Evolutionary conservation across 1,140 invertebrate species (phyloP).

Genomic region (Meloidogyne exigua): DNA sequence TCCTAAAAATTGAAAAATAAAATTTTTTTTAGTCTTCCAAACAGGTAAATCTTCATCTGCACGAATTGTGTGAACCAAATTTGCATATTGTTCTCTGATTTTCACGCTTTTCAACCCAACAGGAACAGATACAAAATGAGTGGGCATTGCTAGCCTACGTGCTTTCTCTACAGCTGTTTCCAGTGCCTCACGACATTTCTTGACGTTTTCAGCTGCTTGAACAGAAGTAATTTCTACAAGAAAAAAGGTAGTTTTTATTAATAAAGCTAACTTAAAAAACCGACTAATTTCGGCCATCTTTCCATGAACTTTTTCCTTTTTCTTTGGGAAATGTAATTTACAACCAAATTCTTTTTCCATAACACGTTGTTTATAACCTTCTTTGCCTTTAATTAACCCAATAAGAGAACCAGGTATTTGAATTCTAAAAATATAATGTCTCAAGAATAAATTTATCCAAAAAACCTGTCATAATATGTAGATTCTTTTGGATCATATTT

Average conservation of each 20-base stretch:
- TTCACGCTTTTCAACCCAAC: background rate
- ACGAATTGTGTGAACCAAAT: conserved; percentile 5
- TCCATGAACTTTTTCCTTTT: background rate
- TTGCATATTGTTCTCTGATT: conserved; percentile 8
- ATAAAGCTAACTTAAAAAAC: background rate
- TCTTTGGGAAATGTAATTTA: conserved; percentile 8
- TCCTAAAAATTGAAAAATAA: conserved; percentile 18
- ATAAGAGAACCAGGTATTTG: conserved; percentile 8
- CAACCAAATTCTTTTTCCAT: conserved; percentile 13
- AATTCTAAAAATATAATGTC: background rate
- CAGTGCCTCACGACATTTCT: conserved; percentile 10
- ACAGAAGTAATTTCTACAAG: conserved; percentile 10
- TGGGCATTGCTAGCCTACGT: background rate
- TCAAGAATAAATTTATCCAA: background rate
- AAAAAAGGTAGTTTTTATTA: background rate
- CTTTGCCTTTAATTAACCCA: conserved; percentile 12
- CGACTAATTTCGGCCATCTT: conserved; percentile 18
- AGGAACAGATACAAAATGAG: conserved; percentile 25
- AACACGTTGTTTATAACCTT: conserved; percentile 3
- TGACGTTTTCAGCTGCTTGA: conserved; percentile 11
- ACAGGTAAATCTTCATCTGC: conserved; percentile 19
- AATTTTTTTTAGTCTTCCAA: background rate
- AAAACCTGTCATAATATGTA: background rate
- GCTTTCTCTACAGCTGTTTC: conserved; percentile 10
- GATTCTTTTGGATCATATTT: background rate